phyloP scores from a whole-genome alignment of 2,888 invertebrate species.

The Pachycephus smyrnensis region DNA sequence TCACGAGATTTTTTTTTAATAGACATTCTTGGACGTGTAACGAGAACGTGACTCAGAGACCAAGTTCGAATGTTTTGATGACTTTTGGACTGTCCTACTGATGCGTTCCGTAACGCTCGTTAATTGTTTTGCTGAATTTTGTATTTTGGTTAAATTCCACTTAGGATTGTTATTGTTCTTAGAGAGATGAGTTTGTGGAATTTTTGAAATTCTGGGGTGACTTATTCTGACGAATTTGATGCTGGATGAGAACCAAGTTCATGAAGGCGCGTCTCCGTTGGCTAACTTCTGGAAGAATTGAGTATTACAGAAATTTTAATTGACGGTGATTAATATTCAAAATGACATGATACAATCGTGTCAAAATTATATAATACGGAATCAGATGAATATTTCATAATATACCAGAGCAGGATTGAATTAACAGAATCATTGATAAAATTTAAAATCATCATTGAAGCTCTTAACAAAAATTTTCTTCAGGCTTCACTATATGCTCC shows the following conservation, averaged over 20 bases:
- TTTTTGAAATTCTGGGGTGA: background rate
- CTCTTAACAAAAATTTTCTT: background rate
- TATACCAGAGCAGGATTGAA: background rate
- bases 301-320: background rate
- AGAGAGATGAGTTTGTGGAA: background rate
- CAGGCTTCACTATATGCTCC: slow-evolving; percentile 13
- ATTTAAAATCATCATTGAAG: background rate
- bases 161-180: background rate
- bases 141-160: background rate
- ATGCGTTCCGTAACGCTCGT: background rate
- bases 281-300: background rate
- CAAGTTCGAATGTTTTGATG: background rate
- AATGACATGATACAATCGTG: background rate
- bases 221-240: background rate
- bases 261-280: slow-evolving; percentile 23
- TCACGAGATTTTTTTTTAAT: background rate
- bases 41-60: background rate
- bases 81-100: background rate
- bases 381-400: background rate
- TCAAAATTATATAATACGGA: background rate
- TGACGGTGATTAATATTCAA: background rate
- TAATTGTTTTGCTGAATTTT: background rate
- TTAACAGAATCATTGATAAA: background rate
- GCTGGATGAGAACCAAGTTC: slow-evolving; percentile 20
- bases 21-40: background rate